Conservation (phyloP, 2,888 invertebrate species). For the Ochropleura leucogaster region DNA sequence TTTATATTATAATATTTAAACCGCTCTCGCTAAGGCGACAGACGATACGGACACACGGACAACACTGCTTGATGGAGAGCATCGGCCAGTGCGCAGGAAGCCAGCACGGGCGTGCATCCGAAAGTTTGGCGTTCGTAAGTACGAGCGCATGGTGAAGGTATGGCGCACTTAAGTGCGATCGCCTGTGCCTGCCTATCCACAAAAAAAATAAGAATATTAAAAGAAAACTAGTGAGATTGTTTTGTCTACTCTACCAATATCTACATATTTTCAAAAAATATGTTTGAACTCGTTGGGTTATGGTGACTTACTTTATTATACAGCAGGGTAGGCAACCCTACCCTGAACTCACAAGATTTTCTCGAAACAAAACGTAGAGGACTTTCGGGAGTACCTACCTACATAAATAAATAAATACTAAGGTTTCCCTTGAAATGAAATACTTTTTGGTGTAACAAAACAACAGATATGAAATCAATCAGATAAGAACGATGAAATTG, state of each 20-base stretch:
- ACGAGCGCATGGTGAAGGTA: too few species aligned
- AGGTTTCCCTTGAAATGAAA: conserved; percentile 16
- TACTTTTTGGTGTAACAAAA: neutral
- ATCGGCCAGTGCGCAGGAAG: too few species aligned
- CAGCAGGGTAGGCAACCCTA: neutral
- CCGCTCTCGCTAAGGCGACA: too few species aligned
- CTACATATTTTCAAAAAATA: neutral
- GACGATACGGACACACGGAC: too few species aligned
- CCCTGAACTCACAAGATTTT: neutral
- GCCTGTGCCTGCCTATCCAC: too few species aligned
- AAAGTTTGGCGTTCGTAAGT: too few species aligned
- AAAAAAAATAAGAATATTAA: too few species aligned
- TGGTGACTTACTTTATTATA: neutral
- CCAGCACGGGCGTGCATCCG: too few species aligned
- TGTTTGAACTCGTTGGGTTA: neutral
- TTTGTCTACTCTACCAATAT: neutral
- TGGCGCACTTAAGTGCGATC: too few species aligned
- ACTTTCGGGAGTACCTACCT: conserved; percentile 5
- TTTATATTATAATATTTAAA: too few species aligned
- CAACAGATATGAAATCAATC: neutral
- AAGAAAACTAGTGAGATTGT: neutral
- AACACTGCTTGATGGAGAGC: too few species aligned
- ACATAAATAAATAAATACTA: conserved; percentile 25
- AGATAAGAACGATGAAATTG: neutral
- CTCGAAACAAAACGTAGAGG: conserved; percentile 3